phyloP scores from a whole-genome alignment of 1,140 invertebrate species.

The Achroia grisella region DNA sequence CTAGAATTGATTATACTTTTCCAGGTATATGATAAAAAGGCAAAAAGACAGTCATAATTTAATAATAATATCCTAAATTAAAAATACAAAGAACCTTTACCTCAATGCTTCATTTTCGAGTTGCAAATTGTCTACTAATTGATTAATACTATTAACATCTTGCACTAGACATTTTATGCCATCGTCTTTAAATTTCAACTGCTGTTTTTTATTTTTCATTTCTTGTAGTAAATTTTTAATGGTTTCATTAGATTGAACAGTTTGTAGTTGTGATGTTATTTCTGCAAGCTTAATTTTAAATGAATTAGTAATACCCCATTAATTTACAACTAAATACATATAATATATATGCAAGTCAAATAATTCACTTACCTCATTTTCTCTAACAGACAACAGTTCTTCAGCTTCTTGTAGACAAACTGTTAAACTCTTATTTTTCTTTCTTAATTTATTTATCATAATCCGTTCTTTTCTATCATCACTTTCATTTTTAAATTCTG shows the following conservation, averaged over 20 bases:
- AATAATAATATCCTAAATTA: too few relatives aligned
- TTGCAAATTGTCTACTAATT: slow-evolving; percentile 51
- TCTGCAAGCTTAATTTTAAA: slow-evolving; percentile 34
- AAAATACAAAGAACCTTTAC: slow-evolving; percentile 23
- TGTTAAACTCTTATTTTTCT: slow-evolving; percentile 35
- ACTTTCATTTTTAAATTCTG: slow-evolving; percentile 45
- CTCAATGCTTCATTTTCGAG: slow-evolving; percentile 66
- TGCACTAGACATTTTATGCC: slow-evolving; percentile 55
- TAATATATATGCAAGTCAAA: not conserved
- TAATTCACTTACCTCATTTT: slow-evolving; percentile 47
- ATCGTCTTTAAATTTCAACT: slow-evolving; percentile 55
- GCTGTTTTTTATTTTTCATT: slow-evolving; percentile 51
- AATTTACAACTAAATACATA: not conserved
- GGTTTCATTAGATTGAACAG: slow-evolving; percentile 51
- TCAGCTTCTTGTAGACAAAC: slow-evolving; percentile 34
- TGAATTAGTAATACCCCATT: too few relatives aligned
- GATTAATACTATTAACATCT: slow-evolving; percentile 53
- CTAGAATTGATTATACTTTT: too few relatives aligned
- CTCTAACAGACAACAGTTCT: slow-evolving; percentile 42
- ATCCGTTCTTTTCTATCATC: slow-evolving; percentile 49
- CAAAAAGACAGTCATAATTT: too few relatives aligned
- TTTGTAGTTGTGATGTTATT: slow-evolving; percentile 39
- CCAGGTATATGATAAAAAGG: too few relatives aligned
- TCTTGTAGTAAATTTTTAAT: slow-evolving; percentile 42
- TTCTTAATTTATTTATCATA: slow-evolving; percentile 44